Conservation (phyloP, 92 coral and sea anemone genomes). For the Paragorgia papillata region DNA sequence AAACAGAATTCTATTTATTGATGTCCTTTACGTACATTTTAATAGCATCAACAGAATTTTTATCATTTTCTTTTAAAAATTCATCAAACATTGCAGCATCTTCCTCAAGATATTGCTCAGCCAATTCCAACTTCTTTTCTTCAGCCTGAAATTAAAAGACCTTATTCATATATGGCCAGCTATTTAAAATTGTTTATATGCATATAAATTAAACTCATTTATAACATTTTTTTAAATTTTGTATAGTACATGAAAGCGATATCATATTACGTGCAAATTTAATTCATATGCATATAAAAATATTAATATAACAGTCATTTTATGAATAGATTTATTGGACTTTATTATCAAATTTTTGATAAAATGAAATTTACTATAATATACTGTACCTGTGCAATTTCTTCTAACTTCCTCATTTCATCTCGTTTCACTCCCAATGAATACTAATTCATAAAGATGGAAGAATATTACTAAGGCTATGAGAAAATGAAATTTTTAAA, state of each 20-base stretch:
- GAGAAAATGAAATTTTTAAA: not conserved
- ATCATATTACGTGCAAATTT: too few species aligned
- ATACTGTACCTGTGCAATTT: conserved; percentile 82
- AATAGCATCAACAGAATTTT: conserved; percentile 96
- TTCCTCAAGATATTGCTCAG: conserved; percentile 98
- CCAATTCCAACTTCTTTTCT: conserved; percentile 94
- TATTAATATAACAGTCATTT: too few species aligned
- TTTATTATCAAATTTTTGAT: too few species aligned
- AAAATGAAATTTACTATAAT: not conserved
- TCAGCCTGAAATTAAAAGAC: conserved; percentile 64
- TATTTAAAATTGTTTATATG: not conserved
- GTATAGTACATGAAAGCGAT: too few species aligned
- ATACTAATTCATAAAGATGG: conserved; percentile 57
- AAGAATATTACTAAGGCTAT: too few species aligned
- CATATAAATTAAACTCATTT: too few species aligned
- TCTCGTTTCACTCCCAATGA: conserved; percentile 97
- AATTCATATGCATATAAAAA: too few species aligned
- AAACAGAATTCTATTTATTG: not conserved
- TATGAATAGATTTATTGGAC: too few species aligned
- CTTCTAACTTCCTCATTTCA: conserved; percentile 99
- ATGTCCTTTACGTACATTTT: conserved; percentile 68
- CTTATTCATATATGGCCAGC: not conserved
- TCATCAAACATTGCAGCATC: conserved; percentile 99
- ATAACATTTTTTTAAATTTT: too few species aligned
- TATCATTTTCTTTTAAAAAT: conserved; percentile 96